Conservation (phyloP, 2,113 vertebrate species). For the Steatornis caripensis region DNA sequence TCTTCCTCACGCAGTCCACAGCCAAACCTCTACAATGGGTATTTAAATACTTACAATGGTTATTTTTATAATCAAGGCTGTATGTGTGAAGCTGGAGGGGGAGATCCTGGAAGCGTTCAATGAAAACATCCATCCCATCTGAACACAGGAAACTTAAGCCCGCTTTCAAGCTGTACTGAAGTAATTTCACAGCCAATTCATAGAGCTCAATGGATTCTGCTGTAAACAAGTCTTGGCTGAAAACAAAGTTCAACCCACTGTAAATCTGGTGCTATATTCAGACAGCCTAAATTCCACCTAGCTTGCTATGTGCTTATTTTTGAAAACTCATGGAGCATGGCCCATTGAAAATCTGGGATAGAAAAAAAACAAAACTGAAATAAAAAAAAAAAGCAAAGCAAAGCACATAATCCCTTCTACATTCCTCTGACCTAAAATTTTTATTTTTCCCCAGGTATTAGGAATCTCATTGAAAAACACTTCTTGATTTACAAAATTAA, state of each 20-base stretch:
- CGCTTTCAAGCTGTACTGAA: not conserved
- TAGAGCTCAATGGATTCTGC: not conserved
- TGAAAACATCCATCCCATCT: not conserved
- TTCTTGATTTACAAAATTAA: not conserved
- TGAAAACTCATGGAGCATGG: not conserved
- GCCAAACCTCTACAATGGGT: not conserved
- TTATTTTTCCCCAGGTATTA: not conserved
- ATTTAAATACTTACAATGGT: not conserved
- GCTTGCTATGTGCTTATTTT: not conserved
- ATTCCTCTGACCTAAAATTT: not conserved
- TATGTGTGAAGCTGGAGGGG: not conserved
- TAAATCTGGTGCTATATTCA: not conserved
- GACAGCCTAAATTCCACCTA: not conserved
- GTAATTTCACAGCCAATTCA: not conserved
- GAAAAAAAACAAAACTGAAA: not conserved
- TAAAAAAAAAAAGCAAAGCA: accelerated
- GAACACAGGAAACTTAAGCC: not conserved
- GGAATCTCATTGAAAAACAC: not conserved
- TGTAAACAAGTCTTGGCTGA: not conserved
- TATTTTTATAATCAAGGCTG: not conserved
- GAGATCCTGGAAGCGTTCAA: not conserved
- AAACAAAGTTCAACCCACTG: not conserved
- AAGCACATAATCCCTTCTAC: not conserved
- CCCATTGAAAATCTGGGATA: not conserved
- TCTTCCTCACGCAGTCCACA: not conserved